Evolutionary conservation across 2,888 invertebrate genomes (phyloP), one percentile per base, ranked within the genome.

Genomic region (Heliconius charithonia): DNA sequence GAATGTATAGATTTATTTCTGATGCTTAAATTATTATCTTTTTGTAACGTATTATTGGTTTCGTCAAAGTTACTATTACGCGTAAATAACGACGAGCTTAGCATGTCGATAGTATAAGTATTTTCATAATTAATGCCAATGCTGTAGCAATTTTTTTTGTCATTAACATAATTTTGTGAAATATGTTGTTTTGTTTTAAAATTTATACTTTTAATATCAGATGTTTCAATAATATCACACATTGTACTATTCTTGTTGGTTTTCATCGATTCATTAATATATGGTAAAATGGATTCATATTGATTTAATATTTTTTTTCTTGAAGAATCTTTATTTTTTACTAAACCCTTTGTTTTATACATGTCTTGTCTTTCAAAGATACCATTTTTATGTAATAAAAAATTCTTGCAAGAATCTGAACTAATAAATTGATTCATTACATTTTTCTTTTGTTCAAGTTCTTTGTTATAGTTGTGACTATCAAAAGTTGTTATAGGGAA

Each of bases 361-460:
- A 27, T 25, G 10, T 19, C 1, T 72, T 25, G 27, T 37, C 27
- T 72, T 59, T 73, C 25, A 63, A 25, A 66, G 22, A 29, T 45
- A 65, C 51, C 41, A 65, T 56, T 65, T 56, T 82, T 81, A 25
- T 78, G 63, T 25, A 82, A 41, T 19, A 75, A 45, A 79, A 90
- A 89, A 77, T 90, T 89, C 27, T 89, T 85, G 82, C 73, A 86
- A 4, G 90, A 90, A 73, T 85, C 81, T 74, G 87, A 88, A 56
- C 66, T 80, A 19, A 79, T 80, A 66, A 81, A 81, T 59, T 66
- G 67, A 22, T 63, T 74, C 45, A 74, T 29, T 2, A 59, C 79
- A 77, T 62, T 65, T 76, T 51, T 82, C 37, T 56, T 82, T 82
- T 76, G 76, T 56, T 80, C 62, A 69, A 71, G 37, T 63, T 32